Conservation (phyloP, 2,888 invertebrate species). For the Ashinkailepas kermadecensis region DNA sequence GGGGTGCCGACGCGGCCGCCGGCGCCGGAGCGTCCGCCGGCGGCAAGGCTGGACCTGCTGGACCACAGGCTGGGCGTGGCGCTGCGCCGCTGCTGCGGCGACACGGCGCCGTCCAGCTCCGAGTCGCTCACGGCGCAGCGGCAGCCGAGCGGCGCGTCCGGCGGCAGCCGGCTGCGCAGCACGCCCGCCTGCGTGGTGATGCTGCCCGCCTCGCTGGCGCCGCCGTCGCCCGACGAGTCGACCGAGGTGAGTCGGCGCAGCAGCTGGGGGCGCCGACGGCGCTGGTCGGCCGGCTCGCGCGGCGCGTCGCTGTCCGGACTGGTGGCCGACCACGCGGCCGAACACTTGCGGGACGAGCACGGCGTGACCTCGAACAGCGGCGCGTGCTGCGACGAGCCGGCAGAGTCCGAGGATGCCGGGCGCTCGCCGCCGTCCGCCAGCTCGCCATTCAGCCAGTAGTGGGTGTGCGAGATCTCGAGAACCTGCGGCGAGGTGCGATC, state of each 20-base stretch:
- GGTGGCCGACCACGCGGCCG: neutral
- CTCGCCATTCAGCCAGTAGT: slow-evolving; percentile 73
- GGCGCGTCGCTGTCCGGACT: too few relatives aligned
- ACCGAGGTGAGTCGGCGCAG: slow-evolving; percentile 75
- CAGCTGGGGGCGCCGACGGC: slow-evolving; percentile 53
- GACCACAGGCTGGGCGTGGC: slow-evolving; percentile 84
- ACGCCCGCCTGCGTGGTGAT: slow-evolving; percentile 72
- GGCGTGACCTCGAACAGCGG: neutral
- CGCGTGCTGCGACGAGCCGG: slow-evolving; percentile 40
- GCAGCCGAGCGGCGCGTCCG: slow-evolving; percentile 41
- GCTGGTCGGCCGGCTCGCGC: too few relatives aligned
- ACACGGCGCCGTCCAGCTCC: slow-evolving; percentile 30
- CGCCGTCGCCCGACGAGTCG: slow-evolving; percentile 31
- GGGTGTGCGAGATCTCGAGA: slow-evolving; percentile 97
- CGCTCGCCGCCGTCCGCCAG: slow-evolving; percentile 41
- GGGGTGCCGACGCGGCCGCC: slow-evolving; percentile 73
- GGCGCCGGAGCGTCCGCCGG: slow-evolving; percentile 72
- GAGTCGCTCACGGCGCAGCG: slow-evolving; percentile 33
- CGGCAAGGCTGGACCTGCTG: slow-evolving; percentile 78
- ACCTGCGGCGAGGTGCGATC: slow-evolving; percentile 51
- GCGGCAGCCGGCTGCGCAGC: slow-evolving; percentile 62
- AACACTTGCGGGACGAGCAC: slow-evolving; percentile 4
- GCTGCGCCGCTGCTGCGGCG: neutral
- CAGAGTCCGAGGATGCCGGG: neutral
- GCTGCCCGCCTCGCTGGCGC: slow-evolving; percentile 58